These are phyloP conservation scores for Drosophila mimica DNA, from an alignment of 2,888 invertebrate genomes.

Conservation along the genomic window DNA sequence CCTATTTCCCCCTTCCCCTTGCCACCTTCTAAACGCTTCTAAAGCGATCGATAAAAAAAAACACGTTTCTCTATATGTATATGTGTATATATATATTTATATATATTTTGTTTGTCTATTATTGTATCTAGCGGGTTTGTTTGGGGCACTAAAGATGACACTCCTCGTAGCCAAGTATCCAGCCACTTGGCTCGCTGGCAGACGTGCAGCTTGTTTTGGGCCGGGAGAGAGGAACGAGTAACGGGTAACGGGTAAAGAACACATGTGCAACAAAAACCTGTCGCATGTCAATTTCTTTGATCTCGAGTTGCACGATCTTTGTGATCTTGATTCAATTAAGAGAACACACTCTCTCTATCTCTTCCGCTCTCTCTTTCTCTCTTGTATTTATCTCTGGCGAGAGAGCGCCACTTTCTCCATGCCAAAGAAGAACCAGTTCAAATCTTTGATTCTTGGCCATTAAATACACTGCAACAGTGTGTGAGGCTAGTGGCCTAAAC, in stretches of 20 bases:
- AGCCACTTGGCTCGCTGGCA: background rate
- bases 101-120: constrained; percentile 35
- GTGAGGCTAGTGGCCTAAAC: constrained; percentile 23
- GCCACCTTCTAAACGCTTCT: constrained; percentile 20
- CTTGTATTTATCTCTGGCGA: background rate
- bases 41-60: constrained; percentile 52
- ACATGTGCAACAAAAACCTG: constrained; percentile 48
- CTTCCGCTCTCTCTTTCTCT: constrained; percentile 13
- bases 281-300: constrained; percentile 48
- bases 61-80: constrained; percentile 44
- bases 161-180: constrained; percentile 34
- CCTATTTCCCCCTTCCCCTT: constrained; percentile 8
- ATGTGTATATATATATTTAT: background rate
- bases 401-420: constrained; percentile 51
- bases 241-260: constrained; percentile 22
- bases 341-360: constrained; percentile 36
- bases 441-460: constrained; percentile 38
- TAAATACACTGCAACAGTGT: constrained; percentile 20
- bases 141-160: constrained; percentile 37
- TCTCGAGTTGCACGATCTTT: constrained; percentile 29
- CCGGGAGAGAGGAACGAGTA: constrained; percentile 27
- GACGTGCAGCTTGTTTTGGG: constrained; percentile 37
- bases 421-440: constrained; percentile 49
- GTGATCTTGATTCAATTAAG: constrained; percentile 71
- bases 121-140: constrained; percentile 15